Evolutionary conservation across 2,113 vertebrate genomes (phyloP).

Genomic region (Pteruthius melanotis): DNA sequence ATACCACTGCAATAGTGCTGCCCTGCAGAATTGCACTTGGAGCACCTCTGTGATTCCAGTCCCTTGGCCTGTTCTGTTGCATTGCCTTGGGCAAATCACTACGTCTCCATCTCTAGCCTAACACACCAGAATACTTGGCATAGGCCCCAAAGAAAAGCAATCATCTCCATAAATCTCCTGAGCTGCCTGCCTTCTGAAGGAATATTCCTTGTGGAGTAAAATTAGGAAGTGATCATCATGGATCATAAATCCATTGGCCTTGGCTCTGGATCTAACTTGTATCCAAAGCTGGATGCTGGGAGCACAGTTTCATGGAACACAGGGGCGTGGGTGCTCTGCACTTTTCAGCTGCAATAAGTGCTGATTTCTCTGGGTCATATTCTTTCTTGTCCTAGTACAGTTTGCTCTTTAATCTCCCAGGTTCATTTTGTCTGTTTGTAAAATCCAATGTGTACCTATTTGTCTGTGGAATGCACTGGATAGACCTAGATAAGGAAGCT

Average conservation of each 20-base stretch:
- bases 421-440: background rate
- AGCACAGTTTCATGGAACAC: background rate
- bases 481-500: conserved; percentile 15
- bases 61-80: background rate
- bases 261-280: background rate
- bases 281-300: background rate
- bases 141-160: background rate
- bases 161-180: background rate
- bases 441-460: background rate
- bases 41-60: background rate
- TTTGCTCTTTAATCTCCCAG: background rate
- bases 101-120: background rate
- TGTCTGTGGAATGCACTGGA: background rate
- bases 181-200: background rate
- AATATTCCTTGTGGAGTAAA: background rate
- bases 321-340: background rate
- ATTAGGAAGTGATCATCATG: background rate
- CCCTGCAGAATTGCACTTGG: background rate
- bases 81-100: background rate
- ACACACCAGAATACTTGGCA: background rate
- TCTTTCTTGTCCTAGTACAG: background rate
- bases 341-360: background rate
- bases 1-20: background rate
- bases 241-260: background rate
- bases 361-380: background rate